A percentile compares a stretch with the other conserved stretches of the same genome.
These are phyloP conservation scores for Anolis sagrei DNA, from an alignment of 2,113 vertebrate genomes.

Conservation along the genomic window DNA sequence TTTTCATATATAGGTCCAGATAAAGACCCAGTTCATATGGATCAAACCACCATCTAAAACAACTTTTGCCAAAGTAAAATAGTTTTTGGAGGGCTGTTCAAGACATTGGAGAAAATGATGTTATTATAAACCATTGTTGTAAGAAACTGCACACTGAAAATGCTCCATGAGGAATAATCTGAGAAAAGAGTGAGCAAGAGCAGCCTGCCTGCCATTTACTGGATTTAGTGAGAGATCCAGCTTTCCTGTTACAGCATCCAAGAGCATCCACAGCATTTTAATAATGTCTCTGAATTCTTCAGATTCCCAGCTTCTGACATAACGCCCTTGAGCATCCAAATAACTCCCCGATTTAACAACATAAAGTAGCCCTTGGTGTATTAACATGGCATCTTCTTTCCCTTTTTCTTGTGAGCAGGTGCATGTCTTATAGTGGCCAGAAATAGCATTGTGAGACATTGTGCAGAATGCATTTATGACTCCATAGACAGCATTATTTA, in stretches of 20 bases:
- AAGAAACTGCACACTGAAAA: constrained; percentile 2
- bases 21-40: no score
- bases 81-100: not conserved
- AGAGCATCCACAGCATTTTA: constrained; percentile 17
- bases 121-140: not conserved
- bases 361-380: not conserved
- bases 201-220: not conserved
- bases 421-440: constrained; percentile 12
- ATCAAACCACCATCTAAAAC: no score
- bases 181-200: constrained; percentile 10
- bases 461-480: constrained; percentile 10
- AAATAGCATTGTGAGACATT: constrained; percentile 24
- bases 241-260: constrained; percentile 15
- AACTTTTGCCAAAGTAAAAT: not conserved
- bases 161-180: not conserved
- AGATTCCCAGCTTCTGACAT: constrained; percentile 23
- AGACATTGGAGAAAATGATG: not conserved
- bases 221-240: constrained; percentile 13
- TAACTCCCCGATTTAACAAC: constrained; percentile 33
- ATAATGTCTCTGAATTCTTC: constrained; percentile 35
- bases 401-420: constrained; percentile 22
- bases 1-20: no score
- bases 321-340: not conserved
- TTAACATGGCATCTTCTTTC: constrained; percentile 13
- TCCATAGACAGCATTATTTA: not conserved